Conservation (phyloP, 2,797 vertebrate species). For the Benthosema pterotum region DNA sequence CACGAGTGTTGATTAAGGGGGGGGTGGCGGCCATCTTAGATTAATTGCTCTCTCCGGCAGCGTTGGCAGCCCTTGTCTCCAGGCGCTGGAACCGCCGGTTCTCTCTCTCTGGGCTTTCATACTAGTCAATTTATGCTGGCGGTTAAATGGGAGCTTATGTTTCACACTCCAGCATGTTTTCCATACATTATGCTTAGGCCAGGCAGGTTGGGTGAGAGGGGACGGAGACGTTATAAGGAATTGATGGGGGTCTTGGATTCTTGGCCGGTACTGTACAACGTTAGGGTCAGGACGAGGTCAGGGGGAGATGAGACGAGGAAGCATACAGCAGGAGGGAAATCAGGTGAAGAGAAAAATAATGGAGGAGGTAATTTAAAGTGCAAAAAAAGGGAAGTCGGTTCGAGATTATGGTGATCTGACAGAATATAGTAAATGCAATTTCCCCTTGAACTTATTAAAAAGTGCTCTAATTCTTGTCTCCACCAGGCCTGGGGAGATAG, state of each 20-base stretch:
- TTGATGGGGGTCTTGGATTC: slow-evolving; percentile 46
- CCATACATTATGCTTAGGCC: slow-evolving; percentile 40
- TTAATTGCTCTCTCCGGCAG: slow-evolving; percentile 51
- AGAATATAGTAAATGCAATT: not conserved
- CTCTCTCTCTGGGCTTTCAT: slow-evolving; percentile 23
- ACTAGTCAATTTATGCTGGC: slow-evolving; percentile 44
- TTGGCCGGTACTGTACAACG: slow-evolving; percentile 37
- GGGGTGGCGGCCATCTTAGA: slow-evolving; percentile 54
- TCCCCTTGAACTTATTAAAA: slow-evolving; percentile 3
- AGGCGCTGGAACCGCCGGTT: slow-evolving; percentile 30
- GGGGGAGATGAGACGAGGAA: slow-evolving; percentile 14
- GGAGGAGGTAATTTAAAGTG: not conserved
- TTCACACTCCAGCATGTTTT: slow-evolving; percentile 32
- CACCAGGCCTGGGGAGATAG: no score
- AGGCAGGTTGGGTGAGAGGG: slow-evolving; percentile 28
- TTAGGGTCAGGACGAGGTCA: slow-evolving; percentile 24
- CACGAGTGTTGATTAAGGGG: slow-evolving; percentile 51
- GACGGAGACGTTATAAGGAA: slow-evolving; percentile 53
- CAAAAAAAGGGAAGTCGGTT: not conserved
- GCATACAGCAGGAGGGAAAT: slow-evolving; percentile 35
- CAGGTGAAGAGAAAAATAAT: slow-evolving; percentile 18
- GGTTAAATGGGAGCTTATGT: slow-evolving; percentile 39
- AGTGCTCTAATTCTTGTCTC: no score
- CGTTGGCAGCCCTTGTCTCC: slow-evolving; percentile 42
- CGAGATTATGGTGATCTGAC: not conserved